Base-by-base conservation (phyloP, 2,113 vertebrate genomes). In the Dasyprocta punctata region DNA sequence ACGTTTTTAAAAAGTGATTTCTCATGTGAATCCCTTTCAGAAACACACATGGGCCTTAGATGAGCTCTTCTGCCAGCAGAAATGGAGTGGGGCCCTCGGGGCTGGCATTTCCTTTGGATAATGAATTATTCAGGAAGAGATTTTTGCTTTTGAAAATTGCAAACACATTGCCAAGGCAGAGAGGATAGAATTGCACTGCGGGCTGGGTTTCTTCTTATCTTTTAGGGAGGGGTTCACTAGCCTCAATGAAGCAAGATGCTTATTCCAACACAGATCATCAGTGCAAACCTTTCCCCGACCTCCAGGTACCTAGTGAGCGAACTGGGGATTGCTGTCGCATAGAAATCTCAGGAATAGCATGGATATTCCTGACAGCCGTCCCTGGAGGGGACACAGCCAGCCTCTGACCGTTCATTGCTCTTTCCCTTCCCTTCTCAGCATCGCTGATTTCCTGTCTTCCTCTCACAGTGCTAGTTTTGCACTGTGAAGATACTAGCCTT, bases 1-100 rank as follows among this genome's bases (percentile, higher is more conserved):
- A 97, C 9, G 52, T 99, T 98, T 98, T 97, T 93, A 90, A 97
- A 98, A 97, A 97, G 96, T 91, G 84, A 97, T 98, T 98, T 97
- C 98, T 99, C 97, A 75, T 96, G 78, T 97, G 98, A 98, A 98
- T 65, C 95, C 86, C 17, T 98, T 98, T 98, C 97, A 98, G 97
- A 98, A 96, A 85, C 95, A 92, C 86, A 88, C 16, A 30, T 54
- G 73, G 38, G 92, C 47, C 52, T 9, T 2, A 1, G 97, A 96
- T 96, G 78, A 97, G 98, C 96, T 96, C 90, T 93, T 96, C 95
- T 95, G 97, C 97, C 97, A 91, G 98, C 98, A 93, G 95, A 98
- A 98, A 96, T 95, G 98, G 93, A 97, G 81, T 86, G 49, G 36
- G 83, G 94, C 83, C 0, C 95, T 96, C 80, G 75, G 85, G 83